These are phyloP conservation scores for Melanogrammus aeglefinus DNA, from an alignment of 2,797 vertebrate species.

Conservation along the genomic window DNA sequence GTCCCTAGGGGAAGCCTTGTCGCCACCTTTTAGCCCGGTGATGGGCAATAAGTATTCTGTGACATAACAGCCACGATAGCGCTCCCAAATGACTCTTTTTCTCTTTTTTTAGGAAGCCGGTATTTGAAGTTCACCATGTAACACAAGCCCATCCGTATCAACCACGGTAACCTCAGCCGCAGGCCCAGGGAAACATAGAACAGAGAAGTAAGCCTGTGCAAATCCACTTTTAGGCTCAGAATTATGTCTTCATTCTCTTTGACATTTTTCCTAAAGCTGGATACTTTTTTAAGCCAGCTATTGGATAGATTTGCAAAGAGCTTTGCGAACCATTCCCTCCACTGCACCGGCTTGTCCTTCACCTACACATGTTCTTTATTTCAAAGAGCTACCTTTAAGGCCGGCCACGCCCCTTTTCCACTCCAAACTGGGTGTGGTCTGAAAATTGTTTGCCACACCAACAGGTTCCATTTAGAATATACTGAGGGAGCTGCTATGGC, in stretches of 20 bases:
- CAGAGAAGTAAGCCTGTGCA: not conserved
- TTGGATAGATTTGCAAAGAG: not conserved
- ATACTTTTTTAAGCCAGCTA: not conserved
- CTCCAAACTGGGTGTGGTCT: constrained; percentile 29
- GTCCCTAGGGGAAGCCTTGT: constrained; percentile 31
- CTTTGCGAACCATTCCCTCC: not conserved
- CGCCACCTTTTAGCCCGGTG: constrained; percentile 24
- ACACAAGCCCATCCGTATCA: not conserved
- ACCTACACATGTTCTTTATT: not conserved
- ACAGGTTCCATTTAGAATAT: constrained; percentile 23
- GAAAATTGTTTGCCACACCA: constrained; percentile 33
- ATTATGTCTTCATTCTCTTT: not conserved
- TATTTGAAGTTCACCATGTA: not conserved
- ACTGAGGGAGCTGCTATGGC: not conserved
- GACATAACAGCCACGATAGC: constrained; percentile 2
- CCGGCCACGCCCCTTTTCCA: constrained; percentile 22
- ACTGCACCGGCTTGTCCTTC: not conserved
- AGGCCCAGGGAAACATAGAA: not conserved
- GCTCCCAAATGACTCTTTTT: constrained; percentile 2
- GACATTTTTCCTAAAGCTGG: not conserved
- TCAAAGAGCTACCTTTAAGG: constrained; percentile 37
- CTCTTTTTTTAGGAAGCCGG: not conserved
- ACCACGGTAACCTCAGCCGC: not conserved
- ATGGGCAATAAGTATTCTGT: constrained; percentile 22
- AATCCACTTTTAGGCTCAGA: not conserved